Evolutionary conservation across 2,888 invertebrate species (phyloP).

Genomic region (Lucinisca nassula): DNA sequence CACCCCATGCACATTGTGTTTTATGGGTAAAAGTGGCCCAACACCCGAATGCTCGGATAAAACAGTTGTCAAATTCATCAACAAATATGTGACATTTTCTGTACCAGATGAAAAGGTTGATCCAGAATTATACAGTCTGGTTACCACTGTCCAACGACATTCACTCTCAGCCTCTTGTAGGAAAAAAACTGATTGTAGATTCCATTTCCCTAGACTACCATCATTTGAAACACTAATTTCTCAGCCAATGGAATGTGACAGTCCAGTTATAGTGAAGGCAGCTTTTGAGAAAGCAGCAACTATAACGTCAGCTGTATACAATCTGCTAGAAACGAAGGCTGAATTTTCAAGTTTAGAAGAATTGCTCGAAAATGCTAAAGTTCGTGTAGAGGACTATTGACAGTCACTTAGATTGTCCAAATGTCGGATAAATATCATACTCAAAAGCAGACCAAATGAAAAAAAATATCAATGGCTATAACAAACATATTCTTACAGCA

Average conservation of each 20-base stretch:
- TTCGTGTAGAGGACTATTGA: too few species aligned
- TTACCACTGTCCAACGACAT: slow-evolving; percentile 1
- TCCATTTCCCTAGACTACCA: slow-evolving; percentile 53
- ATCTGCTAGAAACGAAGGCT: too few species aligned
- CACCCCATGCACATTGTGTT: slow-evolving; percentile 17
- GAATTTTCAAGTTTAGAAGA: too few species aligned
- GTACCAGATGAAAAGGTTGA: not conserved
- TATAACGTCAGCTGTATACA: too few species aligned
- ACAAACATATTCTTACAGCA: slow-evolving; percentile 13
- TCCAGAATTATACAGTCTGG: not conserved
- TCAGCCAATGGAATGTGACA: not conserved
- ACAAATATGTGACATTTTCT: not conserved
- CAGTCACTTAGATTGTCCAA: not conserved
- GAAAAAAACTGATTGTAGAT: slow-evolving; percentile 56
- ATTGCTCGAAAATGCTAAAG: too few species aligned
- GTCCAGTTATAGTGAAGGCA: not conserved
- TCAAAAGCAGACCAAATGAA: slow-evolving; percentile 25
- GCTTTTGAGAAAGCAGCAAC: not conserved
- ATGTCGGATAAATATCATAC: not conserved
- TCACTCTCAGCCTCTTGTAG: slow-evolving; percentile 58
- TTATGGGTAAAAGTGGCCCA: slow-evolving; percentile 32
- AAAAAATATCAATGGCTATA: slow-evolving; percentile 33
- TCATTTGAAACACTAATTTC: slow-evolving; percentile 33
- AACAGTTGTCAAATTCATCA: slow-evolving; percentile 13
- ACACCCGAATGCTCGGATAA: slow-evolving; percentile 6